Evolutionary conservation across 1,140 invertebrate species (phyloP), one percentile per base, ranked within the genome.

Genomic region (Brevipalpus yothersi): DNA sequence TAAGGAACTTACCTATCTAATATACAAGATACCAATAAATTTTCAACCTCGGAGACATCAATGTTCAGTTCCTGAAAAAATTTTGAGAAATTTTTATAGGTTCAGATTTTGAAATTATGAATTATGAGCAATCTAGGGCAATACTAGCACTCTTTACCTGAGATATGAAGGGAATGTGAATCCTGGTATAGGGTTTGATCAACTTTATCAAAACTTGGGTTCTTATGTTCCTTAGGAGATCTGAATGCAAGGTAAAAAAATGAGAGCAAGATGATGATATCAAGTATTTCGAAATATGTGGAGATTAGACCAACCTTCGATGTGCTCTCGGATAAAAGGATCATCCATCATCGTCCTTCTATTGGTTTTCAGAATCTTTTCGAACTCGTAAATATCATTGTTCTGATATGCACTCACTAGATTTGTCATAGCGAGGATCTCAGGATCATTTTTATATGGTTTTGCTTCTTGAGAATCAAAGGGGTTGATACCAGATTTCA

Each of bases 381-480:
- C 94, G 77, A 99, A 99, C 65, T 93, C 88, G 70, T 92, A 90
- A 60, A 98, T 97, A 72, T 98, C 92, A 73, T 98, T 96, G 72
- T 95, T 95, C 72, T 99, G 93, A 73, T 97, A 98, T 19, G 93
- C 89, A 68, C 72, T 86, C 15, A 99, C 93, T 66, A 99, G 76
- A 74, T 98, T 95, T 9, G 94, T 99, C 92, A 99, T 98, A 1
- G 94, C 94, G 59, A 98, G 74, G 67, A 99, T 97, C 76, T 99
- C 94, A 7, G 92, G 89, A 75, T 99, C 93, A 72, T 97, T 97
- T 74, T 96, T 96, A 68, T 98, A 98, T 0, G 95, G 92, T 71
- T 98, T 99, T 0, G 94, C 94, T 78, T 99, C 95, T 79, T 99
- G 94, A 1, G 91, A 96, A 75, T 99, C 94, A 73, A 99, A 98